Evolutionary conservation across 30 jellyfish, hydroid and myxozoan species (phyloP), one percentile per base, ranked within the genome.

Genomic region (Aurelia aurita complex sp. Pacific): DNA sequence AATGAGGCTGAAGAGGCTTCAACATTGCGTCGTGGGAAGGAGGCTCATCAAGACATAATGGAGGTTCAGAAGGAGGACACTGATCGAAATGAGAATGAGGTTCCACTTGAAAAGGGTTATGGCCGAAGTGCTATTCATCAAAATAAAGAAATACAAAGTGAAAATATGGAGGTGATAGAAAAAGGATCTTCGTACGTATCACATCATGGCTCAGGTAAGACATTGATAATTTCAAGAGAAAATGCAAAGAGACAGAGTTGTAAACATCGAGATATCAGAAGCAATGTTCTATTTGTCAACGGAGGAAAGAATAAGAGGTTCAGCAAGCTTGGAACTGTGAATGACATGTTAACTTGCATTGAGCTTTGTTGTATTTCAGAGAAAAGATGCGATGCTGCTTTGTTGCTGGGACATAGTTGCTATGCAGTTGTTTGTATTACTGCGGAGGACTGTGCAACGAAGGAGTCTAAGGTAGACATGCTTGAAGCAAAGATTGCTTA

Each of bases 311-410:
- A 85, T 2, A 96, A 94, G 54, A 54, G 34, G 19, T 77, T 91
- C 66, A 42, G 67, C 50, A 91, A 85, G 61, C 81, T 64, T 16
- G 97, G 96, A 19, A 52, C 13, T 14, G 88, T 83, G 2, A 36
- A 59, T 19, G 82, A 83, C 43, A 68, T 81, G 65, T 18, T 69
- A 12, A 66, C 70, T 13, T 94, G 99, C 87, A 76, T 88, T 14
- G 83, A 82, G 53, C 74, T 40, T 18, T 94, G 99, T 61, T 94
- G 99, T 76, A 69, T 57, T 34, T 67, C 88, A 55, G 83, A 66
- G 4, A 86, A 57, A 50, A n/a, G 60, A 3, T 94, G 99, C 50
- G 97, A 94, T 64, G 85, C 94, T 12, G 99, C 95, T 12, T 76
- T 89, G 51, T 67, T 94, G 77, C 55, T 89, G 43, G 79, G 73